phyloP scores from a whole-genome alignment of 2,797 vertebrate species.

The Acipenser oxyrinchus region DNA sequence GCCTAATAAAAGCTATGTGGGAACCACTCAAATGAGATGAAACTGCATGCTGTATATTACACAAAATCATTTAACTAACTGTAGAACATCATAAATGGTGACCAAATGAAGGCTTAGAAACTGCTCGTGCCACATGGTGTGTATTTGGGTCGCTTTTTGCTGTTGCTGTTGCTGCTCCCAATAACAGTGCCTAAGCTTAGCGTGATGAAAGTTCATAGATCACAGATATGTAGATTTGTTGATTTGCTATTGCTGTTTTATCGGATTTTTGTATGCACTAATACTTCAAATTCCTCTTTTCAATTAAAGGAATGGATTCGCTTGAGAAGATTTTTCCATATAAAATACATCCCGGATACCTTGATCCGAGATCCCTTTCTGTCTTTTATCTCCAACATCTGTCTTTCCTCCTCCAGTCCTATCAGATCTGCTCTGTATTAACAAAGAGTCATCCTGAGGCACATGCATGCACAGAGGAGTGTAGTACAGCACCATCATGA shows the following conservation, averaged over 20 bases:
- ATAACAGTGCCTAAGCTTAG: not conserved
- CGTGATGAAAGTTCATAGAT: conserved; percentile 30
- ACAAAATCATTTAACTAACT: too few species aligned
- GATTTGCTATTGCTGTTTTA: conserved; percentile 51
- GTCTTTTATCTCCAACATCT: conserved; percentile 52
- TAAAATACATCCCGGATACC: conserved; percentile 32
- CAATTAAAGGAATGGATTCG: conserved; percentile 42
- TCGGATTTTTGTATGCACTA: conserved; percentile 58
- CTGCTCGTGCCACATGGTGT: too few species aligned
- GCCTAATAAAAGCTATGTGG: too few species aligned
- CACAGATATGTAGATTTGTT: conserved; percentile 53
- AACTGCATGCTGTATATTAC: too few species aligned
- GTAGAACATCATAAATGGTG: too few species aligned
- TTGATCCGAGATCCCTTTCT: conserved; percentile 28
- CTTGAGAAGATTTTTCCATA: conserved; percentile 30
- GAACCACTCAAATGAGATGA: too few species aligned
- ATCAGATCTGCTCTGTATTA: conserved; percentile 53
- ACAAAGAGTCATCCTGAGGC: conserved; percentile 47
- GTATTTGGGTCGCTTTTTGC: too few species aligned
- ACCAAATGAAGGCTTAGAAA: too few species aligned
- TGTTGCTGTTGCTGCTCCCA: too few species aligned
- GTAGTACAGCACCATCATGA: too few species aligned
- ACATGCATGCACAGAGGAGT: conserved; percentile 27
- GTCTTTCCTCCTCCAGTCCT: conserved; percentile 61
- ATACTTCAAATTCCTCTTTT: conserved; percentile 45